These are phyloP conservation scores for Aphelinus certus DNA, from an alignment of 1,140 invertebrate genomes.

Conservation along the genomic window DNA sequence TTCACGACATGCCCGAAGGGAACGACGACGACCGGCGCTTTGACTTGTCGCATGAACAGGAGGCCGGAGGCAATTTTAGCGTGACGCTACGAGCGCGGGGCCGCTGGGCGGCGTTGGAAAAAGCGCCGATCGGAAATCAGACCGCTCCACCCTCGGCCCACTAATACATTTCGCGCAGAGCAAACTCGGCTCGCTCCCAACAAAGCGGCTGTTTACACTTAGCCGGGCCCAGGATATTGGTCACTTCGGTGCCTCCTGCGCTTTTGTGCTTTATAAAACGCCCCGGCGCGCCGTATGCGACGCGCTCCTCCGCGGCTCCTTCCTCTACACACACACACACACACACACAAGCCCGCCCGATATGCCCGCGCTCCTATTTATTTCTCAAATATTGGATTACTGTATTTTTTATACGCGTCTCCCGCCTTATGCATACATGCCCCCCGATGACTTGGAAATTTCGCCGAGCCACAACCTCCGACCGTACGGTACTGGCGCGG, in stretches of 20 bases:
- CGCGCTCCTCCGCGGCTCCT: constrained; percentile 19
- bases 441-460: background rate
- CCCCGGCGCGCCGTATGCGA: background rate
- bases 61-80: constrained; percentile 5
- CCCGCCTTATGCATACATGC: background rate
- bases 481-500: background rate
- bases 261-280: constrained; percentile 52
- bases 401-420: constrained; percentile 37
- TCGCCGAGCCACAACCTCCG: background rate
- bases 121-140: constrained; percentile 43
- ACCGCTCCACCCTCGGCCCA: constrained; percentile 41
- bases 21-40: too few species aligned
- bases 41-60: too few species aligned
- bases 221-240: constrained; percentile 53
- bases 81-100: constrained; percentile 18
- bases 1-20: too few species aligned
- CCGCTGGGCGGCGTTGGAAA: too few species aligned
- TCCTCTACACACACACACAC: constrained; percentile 28
- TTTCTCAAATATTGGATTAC: constrained; percentile 53
- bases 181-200: constrained; percentile 44
- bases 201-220: constrained; percentile 55
- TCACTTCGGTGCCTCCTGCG: constrained; percentile 49
- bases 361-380: constrained; percentile 48
- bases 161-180: constrained; percentile 47
- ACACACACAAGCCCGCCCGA: too few species aligned